A percentile compares a stretch with the other conserved stretches of the same genome.
Evolutionary conservation across 2,113 vertebrate genomes (phyloP).

Genomic region (Piaya cayana): DNA sequence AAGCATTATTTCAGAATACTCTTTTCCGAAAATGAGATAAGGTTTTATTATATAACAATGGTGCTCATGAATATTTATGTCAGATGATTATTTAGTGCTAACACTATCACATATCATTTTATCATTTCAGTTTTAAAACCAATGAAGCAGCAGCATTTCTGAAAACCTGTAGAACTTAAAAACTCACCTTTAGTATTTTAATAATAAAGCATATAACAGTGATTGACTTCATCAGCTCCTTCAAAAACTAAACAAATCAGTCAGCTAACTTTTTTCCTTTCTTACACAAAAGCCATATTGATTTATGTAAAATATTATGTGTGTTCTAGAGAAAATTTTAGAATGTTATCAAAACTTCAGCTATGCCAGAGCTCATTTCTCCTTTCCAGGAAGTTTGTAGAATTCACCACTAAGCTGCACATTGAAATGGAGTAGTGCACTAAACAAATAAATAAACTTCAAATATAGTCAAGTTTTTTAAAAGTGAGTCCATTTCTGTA

Average conservation of each 20-base stretch:
- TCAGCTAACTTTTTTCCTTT: background rate
- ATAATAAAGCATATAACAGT: background rate
- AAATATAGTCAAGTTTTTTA: background rate
- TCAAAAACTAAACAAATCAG: background rate
- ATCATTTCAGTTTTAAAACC: constrained; percentile 11
- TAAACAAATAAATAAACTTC: background rate
- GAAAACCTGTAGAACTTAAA: background rate
- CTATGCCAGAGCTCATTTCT: background rate
- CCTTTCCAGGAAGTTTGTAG: background rate
- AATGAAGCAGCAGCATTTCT: background rate
- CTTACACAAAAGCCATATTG: background rate
- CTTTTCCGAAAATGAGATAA: constrained; percentile 39
- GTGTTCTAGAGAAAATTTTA: background rate
- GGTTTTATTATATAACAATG: background rate
- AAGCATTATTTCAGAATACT: constrained; percentile 13
- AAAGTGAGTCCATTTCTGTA: background rate
- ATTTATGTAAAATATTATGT: background rate
- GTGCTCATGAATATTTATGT: constrained; percentile 6
- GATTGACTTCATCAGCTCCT: background rate
- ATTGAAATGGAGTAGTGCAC: background rate
- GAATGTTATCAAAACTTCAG: constrained; percentile 25
- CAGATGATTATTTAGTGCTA: background rate
- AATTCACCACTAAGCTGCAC: background rate
- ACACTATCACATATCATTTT: background rate
- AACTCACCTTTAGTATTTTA: constrained; percentile 43